phyloP scores from a whole-genome alignment of 2,113 vertebrate species.

The Oryzias melastigma region DNA sequence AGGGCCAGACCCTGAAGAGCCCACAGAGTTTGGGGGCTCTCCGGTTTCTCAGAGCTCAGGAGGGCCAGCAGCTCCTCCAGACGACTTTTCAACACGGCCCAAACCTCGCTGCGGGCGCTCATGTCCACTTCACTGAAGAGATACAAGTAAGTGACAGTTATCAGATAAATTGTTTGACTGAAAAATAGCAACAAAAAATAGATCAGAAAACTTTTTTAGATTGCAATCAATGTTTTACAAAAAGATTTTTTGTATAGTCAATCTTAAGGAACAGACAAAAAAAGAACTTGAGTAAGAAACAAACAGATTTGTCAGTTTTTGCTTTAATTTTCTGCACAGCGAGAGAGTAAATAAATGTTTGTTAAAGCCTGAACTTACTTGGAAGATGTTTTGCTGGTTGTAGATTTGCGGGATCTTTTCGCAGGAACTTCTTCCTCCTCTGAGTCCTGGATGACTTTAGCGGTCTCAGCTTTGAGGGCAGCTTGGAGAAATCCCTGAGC shows the following conservation, averaged over 20 bases:
- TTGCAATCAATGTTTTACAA: no score
- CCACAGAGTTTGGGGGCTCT: conserved; percentile 44
- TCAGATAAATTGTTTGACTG: no score
- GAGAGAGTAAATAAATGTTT: background rate
- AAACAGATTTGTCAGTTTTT: background rate
- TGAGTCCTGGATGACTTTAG: conserved; percentile 23
- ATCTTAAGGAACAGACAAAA: no score
- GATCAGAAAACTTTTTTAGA: no score
- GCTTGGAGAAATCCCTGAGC: conserved; percentile 83
- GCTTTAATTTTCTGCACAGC: background rate
- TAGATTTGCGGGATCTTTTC: conserved; percentile 55
- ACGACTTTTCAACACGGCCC: conserved; percentile 77
- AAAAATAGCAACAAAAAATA: no score
- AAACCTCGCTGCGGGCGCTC: conserved; percentile 78
- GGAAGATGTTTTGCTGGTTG: conserved; percentile 7
- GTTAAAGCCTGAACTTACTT: no score
- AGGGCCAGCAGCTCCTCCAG: conserved; percentile 77
- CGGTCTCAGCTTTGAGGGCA: conserved; percentile 79
- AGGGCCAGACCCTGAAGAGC: conserved; percentile 80
- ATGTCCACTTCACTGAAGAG: conserved; percentile 78
- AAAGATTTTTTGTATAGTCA: no score
- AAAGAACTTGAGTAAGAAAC: no score
- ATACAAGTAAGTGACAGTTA: background rate
- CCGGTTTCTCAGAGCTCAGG: conserved; percentile 62
- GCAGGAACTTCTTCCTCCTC: conserved; percentile 47